Conservation (phyloP, 2,888 invertebrate genomes). For the Melangyna quadrimaculata region DNA sequence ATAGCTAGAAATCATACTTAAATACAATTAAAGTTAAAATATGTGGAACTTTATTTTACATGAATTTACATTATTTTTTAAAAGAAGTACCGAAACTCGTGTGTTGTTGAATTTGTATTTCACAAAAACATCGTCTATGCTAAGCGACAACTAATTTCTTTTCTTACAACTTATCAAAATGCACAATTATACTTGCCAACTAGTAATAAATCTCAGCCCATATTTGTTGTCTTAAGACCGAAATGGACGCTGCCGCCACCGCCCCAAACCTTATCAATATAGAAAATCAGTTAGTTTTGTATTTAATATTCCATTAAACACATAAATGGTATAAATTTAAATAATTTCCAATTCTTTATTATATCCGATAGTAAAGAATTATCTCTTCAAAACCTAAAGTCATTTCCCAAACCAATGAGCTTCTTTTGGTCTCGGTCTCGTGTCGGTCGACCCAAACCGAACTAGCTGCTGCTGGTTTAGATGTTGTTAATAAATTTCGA, state of each 20-base stretch:
- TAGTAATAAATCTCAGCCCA: not conserved
- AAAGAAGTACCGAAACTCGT: too few relatives aligned
- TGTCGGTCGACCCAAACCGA: not conserved
- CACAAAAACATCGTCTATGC: too few relatives aligned
- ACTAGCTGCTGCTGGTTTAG: not conserved
- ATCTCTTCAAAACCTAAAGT: not conserved
- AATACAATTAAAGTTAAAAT: too few relatives aligned
- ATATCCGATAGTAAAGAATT: not conserved
- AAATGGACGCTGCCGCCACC: not conserved
- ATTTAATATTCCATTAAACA: conserved; percentile 1
- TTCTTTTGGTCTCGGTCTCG: not conserved
- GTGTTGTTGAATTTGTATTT: too few relatives aligned
- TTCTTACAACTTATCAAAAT: too few relatives aligned
- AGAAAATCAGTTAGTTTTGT: not conserved
- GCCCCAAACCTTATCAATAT: not conserved
- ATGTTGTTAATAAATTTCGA: conserved; percentile 21
- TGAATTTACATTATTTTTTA: too few relatives aligned
- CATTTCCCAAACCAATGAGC: not conserved
- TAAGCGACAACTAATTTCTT: too few relatives aligned
- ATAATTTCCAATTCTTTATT: not conserved
- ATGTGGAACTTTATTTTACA: too few relatives aligned
- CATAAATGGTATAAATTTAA: not conserved
- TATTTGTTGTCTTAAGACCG: not conserved
- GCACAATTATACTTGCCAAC: too few relatives aligned
- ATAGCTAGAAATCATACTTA: too few relatives aligned